Conservation (phyloP, 2,113 vertebrate species). For the Camarhynchus parvulus region DNA sequence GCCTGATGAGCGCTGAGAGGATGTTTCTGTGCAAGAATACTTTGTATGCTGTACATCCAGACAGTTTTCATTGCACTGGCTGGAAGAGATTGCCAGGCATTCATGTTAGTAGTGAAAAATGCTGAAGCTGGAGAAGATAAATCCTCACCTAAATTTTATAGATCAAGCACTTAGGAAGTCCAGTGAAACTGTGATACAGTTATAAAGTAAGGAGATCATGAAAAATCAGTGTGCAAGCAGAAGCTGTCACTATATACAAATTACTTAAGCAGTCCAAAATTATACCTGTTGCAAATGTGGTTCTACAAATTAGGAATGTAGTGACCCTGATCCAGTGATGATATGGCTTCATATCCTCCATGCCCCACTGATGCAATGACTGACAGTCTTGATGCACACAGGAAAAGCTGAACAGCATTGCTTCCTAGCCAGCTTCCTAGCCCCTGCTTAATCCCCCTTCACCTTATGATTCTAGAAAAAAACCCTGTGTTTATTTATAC, state of each 20-base stretch:
- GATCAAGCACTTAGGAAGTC: background rate
- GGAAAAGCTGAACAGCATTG: background rate
- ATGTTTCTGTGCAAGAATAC: slow-evolving; percentile 47
- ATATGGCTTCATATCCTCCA: background rate
- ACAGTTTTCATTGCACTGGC: slow-evolving; percentile 28
- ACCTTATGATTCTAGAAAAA: background rate
- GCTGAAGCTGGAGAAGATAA: slow-evolving; percentile 35
- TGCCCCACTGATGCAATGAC: background rate
- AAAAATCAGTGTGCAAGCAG: background rate
- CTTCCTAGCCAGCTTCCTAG: background rate
- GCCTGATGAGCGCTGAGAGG: slow-evolving; percentile 5
- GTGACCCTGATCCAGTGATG: background rate
- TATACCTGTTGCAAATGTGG: background rate
- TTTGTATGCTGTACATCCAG: slow-evolving; percentile 49
- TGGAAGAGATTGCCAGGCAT: slow-evolving; percentile 19
- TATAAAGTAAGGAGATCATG: background rate
- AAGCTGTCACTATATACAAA: background rate
- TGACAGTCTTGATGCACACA: background rate
- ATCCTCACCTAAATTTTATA: background rate
- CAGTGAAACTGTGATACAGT: background rate
- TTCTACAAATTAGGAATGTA: background rate
- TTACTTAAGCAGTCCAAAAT: background rate
- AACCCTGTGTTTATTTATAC: background rate
- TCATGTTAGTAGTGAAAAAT: slow-evolving; percentile 18
- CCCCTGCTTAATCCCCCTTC: background rate